Percentiles rank a stretch among this genome's conserved stretches.
Evolutionary conservation across 2,113 vertebrate genomes (phyloP).

Genomic region (Telmatochromis sp.): DNA sequence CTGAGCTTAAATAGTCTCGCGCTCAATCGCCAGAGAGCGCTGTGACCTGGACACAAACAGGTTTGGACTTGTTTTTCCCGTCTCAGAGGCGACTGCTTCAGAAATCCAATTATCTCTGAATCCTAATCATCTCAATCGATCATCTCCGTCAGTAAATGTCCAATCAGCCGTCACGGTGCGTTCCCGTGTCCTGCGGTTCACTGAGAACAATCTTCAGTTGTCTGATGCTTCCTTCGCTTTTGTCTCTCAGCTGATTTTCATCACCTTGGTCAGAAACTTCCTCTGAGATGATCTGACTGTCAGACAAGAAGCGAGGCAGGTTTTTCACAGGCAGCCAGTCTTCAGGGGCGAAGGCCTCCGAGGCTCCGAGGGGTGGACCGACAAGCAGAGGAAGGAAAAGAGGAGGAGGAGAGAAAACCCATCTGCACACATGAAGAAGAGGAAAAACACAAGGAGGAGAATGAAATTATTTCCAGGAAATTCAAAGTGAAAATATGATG

Average conservation of each 20-base stretch:
- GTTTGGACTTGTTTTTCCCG: neutral
- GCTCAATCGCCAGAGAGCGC: neutral
- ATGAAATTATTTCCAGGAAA: neutral
- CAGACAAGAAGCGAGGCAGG: neutral
- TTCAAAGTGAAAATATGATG: neutral
- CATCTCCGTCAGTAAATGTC: neutral
- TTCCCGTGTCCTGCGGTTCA: neutral
- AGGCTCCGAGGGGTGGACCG: conserved; percentile 14
- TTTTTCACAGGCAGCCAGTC: neutral
- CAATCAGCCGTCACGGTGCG: neutral
- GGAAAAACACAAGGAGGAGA: neutral
- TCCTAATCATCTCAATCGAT: neutral
- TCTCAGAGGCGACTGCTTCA: neutral
- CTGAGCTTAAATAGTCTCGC: neutral
- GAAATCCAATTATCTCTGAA: neutral
- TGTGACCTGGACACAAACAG: neutral
- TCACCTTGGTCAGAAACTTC: neutral
- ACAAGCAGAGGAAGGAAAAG: neutral
- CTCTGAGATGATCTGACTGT: neutral
- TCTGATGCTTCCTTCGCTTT: neutral
- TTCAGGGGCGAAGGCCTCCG: conserved; percentile 12
- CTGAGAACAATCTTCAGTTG: neutral
- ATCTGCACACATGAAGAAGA: neutral
- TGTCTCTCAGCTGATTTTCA: neutral
- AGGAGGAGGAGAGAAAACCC: neutral